Evolutionary conservation across 2,888 invertebrate species (phyloP).

Genomic region (Zaprionus bogoriensis): DNA sequence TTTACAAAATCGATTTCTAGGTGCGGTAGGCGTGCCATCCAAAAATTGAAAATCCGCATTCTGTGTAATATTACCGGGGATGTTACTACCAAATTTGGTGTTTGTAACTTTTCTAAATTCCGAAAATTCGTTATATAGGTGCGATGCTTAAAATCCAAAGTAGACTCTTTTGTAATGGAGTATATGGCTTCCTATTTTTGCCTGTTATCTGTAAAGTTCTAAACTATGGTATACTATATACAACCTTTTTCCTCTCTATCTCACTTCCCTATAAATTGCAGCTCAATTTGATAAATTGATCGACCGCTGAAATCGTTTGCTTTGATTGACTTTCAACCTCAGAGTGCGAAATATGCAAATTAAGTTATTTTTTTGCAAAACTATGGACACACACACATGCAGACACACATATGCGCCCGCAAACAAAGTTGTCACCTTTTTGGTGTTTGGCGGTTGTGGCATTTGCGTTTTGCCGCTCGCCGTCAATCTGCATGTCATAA

Average conservation of each 20-base stretch:
- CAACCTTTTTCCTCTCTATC: background rate
- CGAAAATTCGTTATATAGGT: no score
- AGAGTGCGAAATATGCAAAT: conserved; percentile 44
- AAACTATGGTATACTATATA: no score
- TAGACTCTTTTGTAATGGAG: no score
- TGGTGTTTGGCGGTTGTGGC: conserved; percentile 42
- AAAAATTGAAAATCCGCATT: no score
- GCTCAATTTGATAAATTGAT: conserved; percentile 12
- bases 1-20: no score
- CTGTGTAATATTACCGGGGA: no score
- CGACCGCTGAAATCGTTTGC: conserved; percentile 35
- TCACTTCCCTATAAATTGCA: background rate
- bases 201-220: no score
- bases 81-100: no score
- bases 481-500: conserved; percentile 60
- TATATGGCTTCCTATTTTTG: no score
- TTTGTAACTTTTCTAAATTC: no score
- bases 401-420: conserved; percentile 18
- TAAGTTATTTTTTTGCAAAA: conserved; percentile 27
- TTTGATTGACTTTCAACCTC: conserved; percentile 49
- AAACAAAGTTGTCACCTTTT: conserved; percentile 55
- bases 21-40: no score
- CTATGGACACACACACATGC: background rate
- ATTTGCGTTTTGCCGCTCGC: conserved; percentile 25
- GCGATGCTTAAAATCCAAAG: no score